Percentiles rank a stretch among this genome's conserved stretches.
Evolutionary conservation across 2,113 vertebrate genomes (phyloP).

Genomic region (Mixornis gularis): DNA sequence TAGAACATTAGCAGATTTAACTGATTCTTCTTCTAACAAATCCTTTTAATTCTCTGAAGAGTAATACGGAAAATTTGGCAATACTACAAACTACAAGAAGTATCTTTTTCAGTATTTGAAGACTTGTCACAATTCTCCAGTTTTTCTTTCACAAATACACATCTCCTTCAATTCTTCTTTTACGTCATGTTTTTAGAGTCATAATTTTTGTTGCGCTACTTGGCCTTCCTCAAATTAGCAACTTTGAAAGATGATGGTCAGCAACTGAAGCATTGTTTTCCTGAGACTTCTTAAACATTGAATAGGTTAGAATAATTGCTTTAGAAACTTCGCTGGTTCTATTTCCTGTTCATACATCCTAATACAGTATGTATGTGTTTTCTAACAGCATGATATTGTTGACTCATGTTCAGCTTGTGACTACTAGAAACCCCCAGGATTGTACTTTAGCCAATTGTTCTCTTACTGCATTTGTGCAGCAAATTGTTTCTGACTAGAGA

Average conservation of each 20-base stretch:
- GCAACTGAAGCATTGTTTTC: neutral
- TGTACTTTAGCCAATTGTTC: neutral
- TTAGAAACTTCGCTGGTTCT: neutral
- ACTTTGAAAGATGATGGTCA: neutral
- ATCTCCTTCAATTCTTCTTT: neutral
- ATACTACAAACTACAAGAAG: neutral
- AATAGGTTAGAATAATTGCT: neutral
- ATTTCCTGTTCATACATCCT: conserved; percentile 11
- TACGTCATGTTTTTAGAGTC: neutral
- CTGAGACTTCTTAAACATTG: neutral
- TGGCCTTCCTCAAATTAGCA: neutral
- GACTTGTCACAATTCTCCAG: neutral
- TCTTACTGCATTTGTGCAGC: neutral
- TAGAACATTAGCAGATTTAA: neutral
- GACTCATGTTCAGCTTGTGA: conserved; percentile 57
- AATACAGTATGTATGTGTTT: conserved; percentile 16
- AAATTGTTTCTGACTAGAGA: neutral
- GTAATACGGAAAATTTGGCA: neutral
- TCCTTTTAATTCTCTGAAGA: neutral
- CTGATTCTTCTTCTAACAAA: neutral
- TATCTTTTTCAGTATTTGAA: neutral
- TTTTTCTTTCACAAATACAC: neutral
- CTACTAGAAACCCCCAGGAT: neutral
- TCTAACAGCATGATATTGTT: neutral
- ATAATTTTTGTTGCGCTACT: neutral